A percentile compares a stretch with the other conserved stretches of the same genome.
Evolutionary conservation across 2,888 invertebrate species (phyloP).

Genomic region (Deilephila elpenor): DNA sequence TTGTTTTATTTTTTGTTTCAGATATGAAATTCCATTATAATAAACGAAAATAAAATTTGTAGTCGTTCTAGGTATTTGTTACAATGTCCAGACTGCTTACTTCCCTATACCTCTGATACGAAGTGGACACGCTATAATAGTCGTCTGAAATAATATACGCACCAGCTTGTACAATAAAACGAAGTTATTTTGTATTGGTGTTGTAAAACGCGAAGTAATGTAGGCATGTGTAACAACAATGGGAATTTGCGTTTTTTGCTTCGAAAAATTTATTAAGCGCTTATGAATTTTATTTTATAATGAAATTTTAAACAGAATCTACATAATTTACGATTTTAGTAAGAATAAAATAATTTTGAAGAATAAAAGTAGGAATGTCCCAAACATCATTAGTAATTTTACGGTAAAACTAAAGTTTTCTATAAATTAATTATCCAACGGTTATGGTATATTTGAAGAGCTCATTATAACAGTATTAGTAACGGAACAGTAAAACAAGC

Average conservation of each 20-base stretch:
- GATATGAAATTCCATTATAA: neutral
- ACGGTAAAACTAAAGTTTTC: neutral
- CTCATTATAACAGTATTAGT: neutral
- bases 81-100: neutral
- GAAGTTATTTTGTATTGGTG: constrained; percentile 2
- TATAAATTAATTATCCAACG: neutral
- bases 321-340: neutral
- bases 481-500: neutral
- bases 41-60: neutral
- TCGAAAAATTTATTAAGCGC: neutral
- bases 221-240: neutral
- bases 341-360: neutral
- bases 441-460: neutral
- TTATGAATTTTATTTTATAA: too few species aligned
- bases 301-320: too few species aligned
- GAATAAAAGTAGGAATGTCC: neutral
- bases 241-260: neutral
- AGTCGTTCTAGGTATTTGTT: neutral
- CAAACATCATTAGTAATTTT: neutral
- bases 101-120: neutral
- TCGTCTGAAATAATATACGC: neutral
- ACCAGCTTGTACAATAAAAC: neutral
- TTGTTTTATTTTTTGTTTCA: too few species aligned
- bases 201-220: neutral
- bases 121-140: neutral